Conservation (phyloP, 2,113 vertebrate species). For the Laticauda colubrina region DNA sequence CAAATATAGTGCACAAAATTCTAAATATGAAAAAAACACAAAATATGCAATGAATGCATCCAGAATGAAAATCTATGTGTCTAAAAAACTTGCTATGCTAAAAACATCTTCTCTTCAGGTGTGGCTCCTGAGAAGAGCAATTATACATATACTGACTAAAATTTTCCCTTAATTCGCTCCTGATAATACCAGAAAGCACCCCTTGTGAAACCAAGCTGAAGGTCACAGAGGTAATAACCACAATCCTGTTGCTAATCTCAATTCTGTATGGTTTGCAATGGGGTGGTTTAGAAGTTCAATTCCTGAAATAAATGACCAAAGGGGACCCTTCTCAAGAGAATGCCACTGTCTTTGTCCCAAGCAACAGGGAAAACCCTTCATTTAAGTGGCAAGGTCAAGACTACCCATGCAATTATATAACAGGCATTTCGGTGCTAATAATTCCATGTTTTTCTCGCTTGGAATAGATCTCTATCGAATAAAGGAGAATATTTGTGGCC, state of each 20-base stretch:
- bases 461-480: background rate
- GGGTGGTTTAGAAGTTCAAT: background rate
- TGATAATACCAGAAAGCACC: constrained; percentile 60
- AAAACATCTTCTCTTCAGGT: constrained; percentile 35
- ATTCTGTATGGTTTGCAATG: background rate
- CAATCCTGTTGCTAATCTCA: background rate
- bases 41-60: background rate
- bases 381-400: background rate
- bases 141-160: constrained; percentile 57
- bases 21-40: background rate
- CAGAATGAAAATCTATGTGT: accelerated
- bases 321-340: background rate
- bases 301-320: background rate
- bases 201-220: constrained; percentile 62
- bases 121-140: background rate
- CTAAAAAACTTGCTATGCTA: accelerated
- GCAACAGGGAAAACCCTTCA: background rate
- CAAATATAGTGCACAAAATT: background rate
- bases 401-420: background rate
- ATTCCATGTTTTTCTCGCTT: background rate
- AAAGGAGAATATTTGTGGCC: background rate
- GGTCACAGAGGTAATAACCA: constrained; percentile 47
- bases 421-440: background rate
- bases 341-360: background rate
- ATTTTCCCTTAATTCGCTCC: constrained; percentile 44